phyloP scores from a whole-genome alignment of 1,140 invertebrate genomes.

The Spodoptera litura region DNA sequence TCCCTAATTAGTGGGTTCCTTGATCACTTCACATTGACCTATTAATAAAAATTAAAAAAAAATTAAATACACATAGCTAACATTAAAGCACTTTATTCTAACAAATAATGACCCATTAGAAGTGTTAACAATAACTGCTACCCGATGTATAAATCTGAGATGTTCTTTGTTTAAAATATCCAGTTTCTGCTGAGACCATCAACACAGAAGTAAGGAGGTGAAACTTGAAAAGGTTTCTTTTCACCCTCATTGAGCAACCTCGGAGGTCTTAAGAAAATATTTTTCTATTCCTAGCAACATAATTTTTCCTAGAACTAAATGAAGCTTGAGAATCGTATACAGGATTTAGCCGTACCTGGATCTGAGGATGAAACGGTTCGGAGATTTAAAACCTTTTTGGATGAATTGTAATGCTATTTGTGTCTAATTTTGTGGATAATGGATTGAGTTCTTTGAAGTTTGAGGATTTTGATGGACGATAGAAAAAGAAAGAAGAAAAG shows the following conservation, averaged over 20 bases:
- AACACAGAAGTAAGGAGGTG: constrained; percentile 23
- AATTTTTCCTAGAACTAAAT: constrained; percentile 12
- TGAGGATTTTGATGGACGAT: too few species aligned
- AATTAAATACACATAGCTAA: too few species aligned
- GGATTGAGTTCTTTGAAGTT: too few species aligned
- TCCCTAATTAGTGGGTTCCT: too few species aligned
- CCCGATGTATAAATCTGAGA: neutral
- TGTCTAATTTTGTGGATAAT: too few species aligned
- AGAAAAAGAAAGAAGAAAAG: too few species aligned
- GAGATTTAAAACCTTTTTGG: neutral
- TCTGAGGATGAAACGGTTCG: neutral
- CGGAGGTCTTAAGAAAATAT: constrained; percentile 5
- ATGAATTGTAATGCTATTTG: too few species aligned
- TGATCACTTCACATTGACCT: too few species aligned
- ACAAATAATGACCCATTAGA: neutral
- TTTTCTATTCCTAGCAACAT: neutral
- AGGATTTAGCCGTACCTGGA: neutral
- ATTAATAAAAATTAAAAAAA: too few species aligned
- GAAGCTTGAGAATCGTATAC: constrained; percentile 1
- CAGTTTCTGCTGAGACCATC: neutral
- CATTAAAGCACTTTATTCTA: too few species aligned
- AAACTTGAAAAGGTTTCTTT: constrained; percentile 25
- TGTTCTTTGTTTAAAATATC: constrained; percentile 15
- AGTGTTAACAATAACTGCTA: neutral
- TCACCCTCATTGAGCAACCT: constrained; percentile 7